Conservation (phyloP, 2,888 invertebrate genomes). For the Steinernema carpocapsae region DNA sequence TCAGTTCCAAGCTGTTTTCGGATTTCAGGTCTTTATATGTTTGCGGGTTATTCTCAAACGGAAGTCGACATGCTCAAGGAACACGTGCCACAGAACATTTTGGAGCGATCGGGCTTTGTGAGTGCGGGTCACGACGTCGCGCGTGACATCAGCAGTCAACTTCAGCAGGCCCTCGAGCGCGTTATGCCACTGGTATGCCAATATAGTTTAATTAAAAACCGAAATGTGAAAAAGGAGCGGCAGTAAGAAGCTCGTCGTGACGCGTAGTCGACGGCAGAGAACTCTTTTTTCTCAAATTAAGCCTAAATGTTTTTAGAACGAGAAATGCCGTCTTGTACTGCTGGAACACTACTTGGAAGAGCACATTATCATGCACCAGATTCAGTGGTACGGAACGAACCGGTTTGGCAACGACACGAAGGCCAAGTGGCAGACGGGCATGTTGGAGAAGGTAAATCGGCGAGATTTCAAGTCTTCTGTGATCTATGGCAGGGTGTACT, state of each 20-base stretch:
- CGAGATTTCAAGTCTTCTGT: background rate
- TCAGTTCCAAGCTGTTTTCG: background rate
- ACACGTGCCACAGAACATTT: slow-evolving; percentile 52
- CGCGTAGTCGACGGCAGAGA: background rate
- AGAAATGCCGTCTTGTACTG: slow-evolving; percentile 56
- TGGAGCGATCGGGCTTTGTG: slow-evolving; percentile 60
- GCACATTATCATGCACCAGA: slow-evolving; percentile 57
- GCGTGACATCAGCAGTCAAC: slow-evolving; percentile 59
- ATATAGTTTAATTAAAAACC: background rate
- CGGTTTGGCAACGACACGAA: slow-evolving; percentile 56
- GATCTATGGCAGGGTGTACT: background rate
- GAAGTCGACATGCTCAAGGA: slow-evolving; percentile 58
- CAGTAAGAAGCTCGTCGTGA: too few species aligned
- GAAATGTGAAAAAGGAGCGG: background rate
- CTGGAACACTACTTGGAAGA: slow-evolving; percentile 53
- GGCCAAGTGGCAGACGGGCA: slow-evolving; percentile 60
- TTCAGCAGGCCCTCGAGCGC: slow-evolving; percentile 63
- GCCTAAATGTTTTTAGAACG: slow-evolving; percentile 42
- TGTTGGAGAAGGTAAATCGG: slow-evolving; percentile 57
- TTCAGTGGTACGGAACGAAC: slow-evolving; percentile 64
- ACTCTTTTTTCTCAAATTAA: background rate
- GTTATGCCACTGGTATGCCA: slow-evolving; percentile 50
- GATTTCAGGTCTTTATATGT: slow-evolving; percentile 54
- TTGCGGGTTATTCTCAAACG: slow-evolving; percentile 57
- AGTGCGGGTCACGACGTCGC: slow-evolving; percentile 45